Percentiles rank a stretch among this genome's conserved stretches.
phyloP scores from a whole-genome alignment of 2,797 vertebrate genomes.

The Poecile montanus region DNA sequence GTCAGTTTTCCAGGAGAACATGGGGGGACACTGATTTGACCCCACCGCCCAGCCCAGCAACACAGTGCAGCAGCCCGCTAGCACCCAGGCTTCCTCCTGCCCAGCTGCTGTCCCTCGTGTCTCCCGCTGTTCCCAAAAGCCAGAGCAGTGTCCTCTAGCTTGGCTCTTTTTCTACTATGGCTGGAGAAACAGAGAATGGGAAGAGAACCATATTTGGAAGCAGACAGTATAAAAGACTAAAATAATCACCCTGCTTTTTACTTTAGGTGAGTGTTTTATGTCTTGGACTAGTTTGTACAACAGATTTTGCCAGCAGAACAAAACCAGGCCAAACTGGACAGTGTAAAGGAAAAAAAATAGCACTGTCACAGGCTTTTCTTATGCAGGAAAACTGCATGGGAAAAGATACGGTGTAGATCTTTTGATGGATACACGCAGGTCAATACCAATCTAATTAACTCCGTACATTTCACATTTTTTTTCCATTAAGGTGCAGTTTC shows the following conservation, averaged over 20 bases:
- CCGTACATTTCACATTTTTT: not conserved
- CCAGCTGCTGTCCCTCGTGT: accelerated
- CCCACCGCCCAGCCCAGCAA: not conserved
- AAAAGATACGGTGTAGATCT: not conserved
- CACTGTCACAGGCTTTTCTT: not conserved
- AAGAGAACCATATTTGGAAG: not conserved
- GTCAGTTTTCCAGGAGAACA: not conserved
- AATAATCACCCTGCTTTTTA: not conserved
- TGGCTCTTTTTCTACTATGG: not conserved
- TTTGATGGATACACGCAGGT: not conserved
- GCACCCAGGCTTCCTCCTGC: accelerated
- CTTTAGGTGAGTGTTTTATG: not conserved
- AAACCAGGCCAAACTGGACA: not conserved
- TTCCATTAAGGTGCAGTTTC: not conserved
- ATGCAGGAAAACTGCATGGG: not conserved
- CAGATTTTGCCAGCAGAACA: not conserved
- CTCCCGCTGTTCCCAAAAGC: not conserved
- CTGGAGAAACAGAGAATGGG: not conserved
- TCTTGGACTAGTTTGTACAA: not conserved
- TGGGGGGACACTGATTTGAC: not conserved
- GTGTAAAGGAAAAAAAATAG: not conserved
- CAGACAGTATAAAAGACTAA: not conserved
- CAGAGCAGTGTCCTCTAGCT: not conserved
- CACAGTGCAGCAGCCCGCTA: not conserved
- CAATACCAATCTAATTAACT: not conserved